Percentiles rank a stretch among this genome's conserved stretches.
phyloP scores from a whole-genome alignment of 2,113 vertebrate species.

The Podarcis raffonei region DNA sequence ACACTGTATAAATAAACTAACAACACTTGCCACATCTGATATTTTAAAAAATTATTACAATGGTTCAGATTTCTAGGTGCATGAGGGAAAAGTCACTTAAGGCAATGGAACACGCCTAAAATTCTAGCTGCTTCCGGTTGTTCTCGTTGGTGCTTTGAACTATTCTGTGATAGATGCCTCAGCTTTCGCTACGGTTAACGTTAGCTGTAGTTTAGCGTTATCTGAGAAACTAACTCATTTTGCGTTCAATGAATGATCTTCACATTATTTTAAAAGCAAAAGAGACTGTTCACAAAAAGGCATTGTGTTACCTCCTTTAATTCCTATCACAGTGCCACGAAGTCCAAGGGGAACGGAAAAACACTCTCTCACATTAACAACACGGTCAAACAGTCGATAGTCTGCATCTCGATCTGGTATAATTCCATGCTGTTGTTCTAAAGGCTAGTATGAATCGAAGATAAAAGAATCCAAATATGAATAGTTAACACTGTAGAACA shows the following conservation, averaged over 20 bases:
- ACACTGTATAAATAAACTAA: background rate
- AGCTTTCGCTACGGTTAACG: background rate
- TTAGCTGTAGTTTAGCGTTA: background rate
- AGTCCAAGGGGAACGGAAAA: slow-evolving; percentile 94
- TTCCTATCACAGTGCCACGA: slow-evolving; percentile 92
- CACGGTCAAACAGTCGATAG: slow-evolving; percentile 92
- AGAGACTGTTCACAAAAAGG: slow-evolving; percentile 27
- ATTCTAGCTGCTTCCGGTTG: no score
- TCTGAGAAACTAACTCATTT: background rate
- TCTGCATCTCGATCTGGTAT: slow-evolving; percentile 91
- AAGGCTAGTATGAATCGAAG: slow-evolving; percentile 76
- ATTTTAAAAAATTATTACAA: background rate
- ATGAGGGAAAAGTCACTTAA: background rate
- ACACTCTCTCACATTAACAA: slow-evolving; percentile 94
- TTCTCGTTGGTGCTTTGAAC: no score
- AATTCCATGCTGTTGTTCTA: slow-evolving; percentile 93
- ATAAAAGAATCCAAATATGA: background rate
- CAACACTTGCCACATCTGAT: background rate
- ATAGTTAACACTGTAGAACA: background rate
- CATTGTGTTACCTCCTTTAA: slow-evolving; percentile 90
- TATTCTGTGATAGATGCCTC: no score
- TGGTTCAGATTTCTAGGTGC: background rate
- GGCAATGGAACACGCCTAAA: background rate
- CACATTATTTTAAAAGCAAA: slow-evolving; percentile 4
- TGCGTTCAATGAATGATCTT: background rate